These are phyloP conservation scores for Chaenodraco wilsoni DNA, from an alignment of 2,797 vertebrate genomes.

Conservation along the genomic window DNA sequence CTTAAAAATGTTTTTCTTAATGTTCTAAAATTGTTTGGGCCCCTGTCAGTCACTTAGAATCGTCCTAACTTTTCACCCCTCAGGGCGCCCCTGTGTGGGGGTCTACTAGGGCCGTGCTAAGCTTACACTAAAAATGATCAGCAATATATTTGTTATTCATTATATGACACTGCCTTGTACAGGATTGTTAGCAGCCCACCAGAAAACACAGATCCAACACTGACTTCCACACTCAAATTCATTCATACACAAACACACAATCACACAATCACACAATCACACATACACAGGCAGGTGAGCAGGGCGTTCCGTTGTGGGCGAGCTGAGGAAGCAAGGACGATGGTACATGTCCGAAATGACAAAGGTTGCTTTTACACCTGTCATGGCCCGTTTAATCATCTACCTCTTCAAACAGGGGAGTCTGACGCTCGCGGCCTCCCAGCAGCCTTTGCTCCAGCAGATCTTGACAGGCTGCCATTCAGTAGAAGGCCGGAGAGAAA, in stretches of 20 bases:
- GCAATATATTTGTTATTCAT: constrained; percentile 26
- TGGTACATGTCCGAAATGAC: constrained; percentile 88
- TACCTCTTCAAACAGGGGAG: constrained; percentile 92
- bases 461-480: constrained; percentile 42
- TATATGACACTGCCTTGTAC: constrained; percentile 39
- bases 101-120: background rate
- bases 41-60: too few species aligned
- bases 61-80: too few species aligned
- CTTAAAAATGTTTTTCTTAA: too few species aligned
- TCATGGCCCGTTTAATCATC: constrained; percentile 96
- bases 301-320: constrained; percentile 69
- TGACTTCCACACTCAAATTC: background rate
- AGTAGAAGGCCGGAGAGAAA: constrained; percentile 29
- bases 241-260: background rate
- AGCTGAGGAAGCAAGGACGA: constrained; percentile 77
- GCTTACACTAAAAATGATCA: constrained; percentile 1
- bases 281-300: constrained; percentile 70
- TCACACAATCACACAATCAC: constrained; percentile 28
- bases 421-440: constrained; percentile 78
- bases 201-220: constrained; percentile 7
- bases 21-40: too few species aligned
- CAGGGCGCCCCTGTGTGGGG: too few species aligned
- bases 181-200: constrained; percentile 21
- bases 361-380: constrained; percentile 99
- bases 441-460: constrained; percentile 74